A percentile compares a stretch with the other conserved stretches of the same genome.
phyloP scores from a whole-genome alignment of 2,797 vertebrate species.

The Pangasius krempfi region DNA sequence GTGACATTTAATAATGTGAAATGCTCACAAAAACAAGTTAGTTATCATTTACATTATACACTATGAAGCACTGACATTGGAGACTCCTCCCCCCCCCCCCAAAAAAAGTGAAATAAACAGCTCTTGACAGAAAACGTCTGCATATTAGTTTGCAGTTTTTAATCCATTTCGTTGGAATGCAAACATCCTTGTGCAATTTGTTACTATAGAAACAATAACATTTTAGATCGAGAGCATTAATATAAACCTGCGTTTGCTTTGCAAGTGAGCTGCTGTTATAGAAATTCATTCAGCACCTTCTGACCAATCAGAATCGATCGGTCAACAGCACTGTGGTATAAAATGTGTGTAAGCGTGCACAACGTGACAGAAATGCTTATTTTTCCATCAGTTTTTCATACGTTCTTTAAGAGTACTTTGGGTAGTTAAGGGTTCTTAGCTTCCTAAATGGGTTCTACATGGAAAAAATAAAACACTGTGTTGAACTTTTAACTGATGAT shows the following conservation, averaged over 20 bases:
- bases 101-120: not conserved
- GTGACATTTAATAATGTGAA: not conserved
- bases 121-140: not conserved
- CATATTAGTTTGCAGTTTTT: not conserved
- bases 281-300: not conserved
- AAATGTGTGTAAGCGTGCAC: not conserved
- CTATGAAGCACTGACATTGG: not conserved
- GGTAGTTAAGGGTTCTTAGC: not conserved
- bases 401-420: not conserved
- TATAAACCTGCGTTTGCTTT: not conserved
- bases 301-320: not conserved
- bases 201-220: not conserved
- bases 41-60: not conserved
- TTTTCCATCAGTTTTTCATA: not conserved
- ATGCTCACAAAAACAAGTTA: not conserved
- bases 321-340: not conserved
- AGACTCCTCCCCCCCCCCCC: not conserved
- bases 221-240: not conserved
- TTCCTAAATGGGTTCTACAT: not conserved
- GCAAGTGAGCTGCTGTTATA: not conserved
- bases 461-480: not conserved
- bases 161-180: too few species aligned
- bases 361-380: not conserved
- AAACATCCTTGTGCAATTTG: too few species aligned
- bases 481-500: not conserved